A percentile compares a stretch with the other conserved stretches of the same genome.
phyloP scores from a whole-genome alignment of 2,797 vertebrate species.

The Babyrousa celebensis region DNA sequence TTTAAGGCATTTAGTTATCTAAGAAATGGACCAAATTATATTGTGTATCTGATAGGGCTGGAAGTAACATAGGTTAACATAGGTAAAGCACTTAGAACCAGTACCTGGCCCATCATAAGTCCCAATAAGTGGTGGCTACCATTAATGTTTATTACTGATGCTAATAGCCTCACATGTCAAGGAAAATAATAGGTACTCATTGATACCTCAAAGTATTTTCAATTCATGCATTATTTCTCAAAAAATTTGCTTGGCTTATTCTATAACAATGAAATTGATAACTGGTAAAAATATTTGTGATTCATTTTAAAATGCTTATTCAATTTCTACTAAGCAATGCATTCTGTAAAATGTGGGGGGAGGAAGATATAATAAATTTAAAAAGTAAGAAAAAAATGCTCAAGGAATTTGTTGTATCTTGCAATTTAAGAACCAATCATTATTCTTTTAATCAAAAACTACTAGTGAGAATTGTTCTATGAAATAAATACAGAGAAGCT shows the following conservation, averaged over 20 bases:
- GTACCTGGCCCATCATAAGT: not conserved
- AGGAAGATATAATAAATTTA: not conserved
- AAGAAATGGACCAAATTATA: not conserved
- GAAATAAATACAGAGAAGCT: not conserved
- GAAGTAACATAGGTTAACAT: not conserved
- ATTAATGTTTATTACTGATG: not conserved
- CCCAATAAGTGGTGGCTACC: too few species aligned
- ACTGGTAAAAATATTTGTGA: not conserved
- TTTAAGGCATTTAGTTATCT: not conserved
- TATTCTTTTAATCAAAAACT: constrained; percentile 3
- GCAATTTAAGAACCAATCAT: not conserved
- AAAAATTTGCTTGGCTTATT: constrained; percentile 2
- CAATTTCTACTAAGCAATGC: not conserved
- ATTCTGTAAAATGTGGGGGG: not conserved
- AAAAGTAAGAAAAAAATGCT: not conserved
- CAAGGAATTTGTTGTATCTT: not conserved
- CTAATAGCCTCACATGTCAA: not conserved
- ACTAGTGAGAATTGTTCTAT: not conserved
- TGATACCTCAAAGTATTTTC: not conserved
- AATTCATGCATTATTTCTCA: not conserved
- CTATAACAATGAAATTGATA: not conserved
- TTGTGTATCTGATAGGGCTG: not conserved
- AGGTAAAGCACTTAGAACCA: not conserved
- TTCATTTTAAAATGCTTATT: constrained; percentile 11
- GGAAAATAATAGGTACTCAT: not conserved